Base-by-base conservation (phyloP, 2,888 invertebrate genomes). In the Cataglyphis altisquamis region DNA sequence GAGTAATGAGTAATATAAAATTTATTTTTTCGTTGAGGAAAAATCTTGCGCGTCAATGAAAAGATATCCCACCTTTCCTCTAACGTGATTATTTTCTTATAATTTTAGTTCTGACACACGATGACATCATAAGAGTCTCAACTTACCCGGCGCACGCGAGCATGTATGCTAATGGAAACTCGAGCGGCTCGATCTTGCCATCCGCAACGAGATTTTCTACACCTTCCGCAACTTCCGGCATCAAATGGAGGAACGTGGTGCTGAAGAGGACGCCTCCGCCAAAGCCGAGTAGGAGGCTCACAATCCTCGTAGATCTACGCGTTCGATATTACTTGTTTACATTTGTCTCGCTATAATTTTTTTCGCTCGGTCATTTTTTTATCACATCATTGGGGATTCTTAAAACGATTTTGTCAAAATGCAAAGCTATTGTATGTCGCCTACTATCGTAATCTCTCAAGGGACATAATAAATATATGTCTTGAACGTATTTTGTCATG, bases 251-350 rank as follows among this genome's bases (percentile, higher is more conserved):
- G 92, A 98, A 98, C 5, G 98, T 98, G 3, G 98, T 98, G 86
- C 97, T 97, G 57, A 98, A 95, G 25, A 98, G 95, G 0, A 98
- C 98, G 12, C 98, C 98, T n/a, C 98, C 98, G 21, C 98, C 98
- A 88, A 98, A 97, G n/a, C 97, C 97, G 32, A 98, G 95, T 36
- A 97, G 94, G 25, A 97, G 95, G 91, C 96, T 95, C 41, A 97
- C 96, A 29, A 96, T 91, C 18, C 89, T 92, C 64, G 84, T 90
- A 0, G 94, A 94, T 82, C 94, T 94, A 74, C 18, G 21, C 18
- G 21, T 18, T 36, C 36, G 3, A 41, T 36, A 41, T 25, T n/a
- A 45, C 0, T 48, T 52, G 0, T 41, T 8, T 5, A 21, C 15
- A 57, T 29, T 41, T 70, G 45, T 45, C 45, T 70, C 21, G 9